These are phyloP conservation scores for Idaea aversata DNA, from an alignment of 2,888 invertebrate species.

Conservation along the genomic window DNA sequence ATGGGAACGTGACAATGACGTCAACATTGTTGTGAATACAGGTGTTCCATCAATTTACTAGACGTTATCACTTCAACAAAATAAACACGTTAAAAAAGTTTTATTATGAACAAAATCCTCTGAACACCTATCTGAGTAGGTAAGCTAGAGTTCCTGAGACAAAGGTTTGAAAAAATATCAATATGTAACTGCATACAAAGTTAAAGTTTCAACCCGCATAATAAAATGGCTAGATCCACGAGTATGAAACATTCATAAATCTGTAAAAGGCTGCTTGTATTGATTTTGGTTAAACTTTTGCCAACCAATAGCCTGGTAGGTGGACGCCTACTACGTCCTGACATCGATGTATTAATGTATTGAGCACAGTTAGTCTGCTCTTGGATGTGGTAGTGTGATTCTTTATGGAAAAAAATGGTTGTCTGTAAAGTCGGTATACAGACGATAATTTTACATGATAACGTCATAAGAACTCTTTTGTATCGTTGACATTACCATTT, in stretches of 20 bases:
- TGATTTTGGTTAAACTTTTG: slow-evolving; percentile 46
- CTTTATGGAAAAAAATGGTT: not conserved
- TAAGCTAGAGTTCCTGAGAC: too few relatives aligned
- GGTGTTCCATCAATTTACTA: too few relatives aligned
- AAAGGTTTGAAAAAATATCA: not conserved
- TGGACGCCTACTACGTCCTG: slow-evolving; percentile 41
- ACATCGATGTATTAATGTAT: slow-evolving; percentile 26
- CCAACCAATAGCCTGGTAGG: slow-evolving; percentile 41
- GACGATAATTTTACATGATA: too few relatives aligned
- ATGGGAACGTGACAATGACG: too few relatives aligned
- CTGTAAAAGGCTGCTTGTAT: slow-evolving; percentile 36
- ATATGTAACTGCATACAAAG: not conserved
- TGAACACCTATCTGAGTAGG: too few relatives aligned
- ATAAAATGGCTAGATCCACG: slow-evolving; percentile 31
- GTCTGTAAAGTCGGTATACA: too few relatives aligned
- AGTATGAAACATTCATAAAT: slow-evolving; percentile 59
- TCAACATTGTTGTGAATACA: too few relatives aligned
- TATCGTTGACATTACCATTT: too few relatives aligned
- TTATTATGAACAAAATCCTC: too few relatives aligned
- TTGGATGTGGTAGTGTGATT: slow-evolving; percentile 19
- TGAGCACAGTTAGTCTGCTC: slow-evolving; percentile 29
- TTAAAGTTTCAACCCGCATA: slow-evolving; percentile 10
- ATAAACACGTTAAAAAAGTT: too few relatives aligned
- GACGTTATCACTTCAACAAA: too few relatives aligned
- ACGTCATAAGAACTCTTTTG: too few relatives aligned